Conservation (phyloP, 2,797 vertebrate genomes). For the Coracias cyanogaster region DNA sequence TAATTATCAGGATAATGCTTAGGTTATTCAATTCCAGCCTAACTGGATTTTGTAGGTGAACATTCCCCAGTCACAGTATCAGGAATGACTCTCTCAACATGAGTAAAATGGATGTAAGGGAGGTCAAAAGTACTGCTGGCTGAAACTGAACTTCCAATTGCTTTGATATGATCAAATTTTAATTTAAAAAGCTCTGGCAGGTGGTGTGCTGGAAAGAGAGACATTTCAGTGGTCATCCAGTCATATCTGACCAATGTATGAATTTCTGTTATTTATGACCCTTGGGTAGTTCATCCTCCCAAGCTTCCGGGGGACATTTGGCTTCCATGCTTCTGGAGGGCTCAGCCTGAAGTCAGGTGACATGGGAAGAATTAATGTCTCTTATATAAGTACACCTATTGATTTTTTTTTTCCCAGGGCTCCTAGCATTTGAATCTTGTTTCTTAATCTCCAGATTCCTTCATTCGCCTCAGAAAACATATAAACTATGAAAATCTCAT, state of each 20-base stretch:
- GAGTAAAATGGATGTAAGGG: neutral
- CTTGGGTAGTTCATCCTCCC: neutral
- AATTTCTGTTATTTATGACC: neutral
- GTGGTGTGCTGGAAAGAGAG: neutral
- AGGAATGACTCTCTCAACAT: neutral
- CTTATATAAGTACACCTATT: neutral
- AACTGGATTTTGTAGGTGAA: neutral
- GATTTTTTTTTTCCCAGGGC: neutral
- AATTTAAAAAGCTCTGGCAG: neutral
- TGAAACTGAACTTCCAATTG: neutral
- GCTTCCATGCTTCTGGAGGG: neutral
- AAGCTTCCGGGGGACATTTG: neutral
- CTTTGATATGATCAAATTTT: neutral
- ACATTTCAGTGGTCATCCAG: neutral
- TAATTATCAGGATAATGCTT: neutral
- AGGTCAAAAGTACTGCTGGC: neutral
- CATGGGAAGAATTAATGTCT: neutral
- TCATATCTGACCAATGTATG: neutral
- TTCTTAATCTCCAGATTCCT: neutral
- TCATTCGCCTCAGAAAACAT: neutral
- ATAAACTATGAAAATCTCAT: neutral
- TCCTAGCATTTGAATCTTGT: neutral
- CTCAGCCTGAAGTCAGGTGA: neutral
- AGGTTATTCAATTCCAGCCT: neutral
- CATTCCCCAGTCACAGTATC: rapidly evolving